Evolutionary conservation across 2,888 invertebrate genomes (phyloP).

Genomic region (Xestoiulus laeticollis): DNA sequence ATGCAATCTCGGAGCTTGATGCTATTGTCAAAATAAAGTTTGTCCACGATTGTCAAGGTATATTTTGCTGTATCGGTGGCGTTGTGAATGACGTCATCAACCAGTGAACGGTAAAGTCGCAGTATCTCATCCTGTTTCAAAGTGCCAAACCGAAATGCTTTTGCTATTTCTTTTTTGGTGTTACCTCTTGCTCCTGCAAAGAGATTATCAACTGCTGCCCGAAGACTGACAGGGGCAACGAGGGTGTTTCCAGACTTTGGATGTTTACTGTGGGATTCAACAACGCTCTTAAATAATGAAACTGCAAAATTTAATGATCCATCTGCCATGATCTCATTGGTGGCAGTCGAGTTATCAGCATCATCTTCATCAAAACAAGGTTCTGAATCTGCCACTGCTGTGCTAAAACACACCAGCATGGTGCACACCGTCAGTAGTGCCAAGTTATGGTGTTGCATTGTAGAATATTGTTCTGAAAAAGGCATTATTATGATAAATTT

Average conservation of each 20-base stretch:
- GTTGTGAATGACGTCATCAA: background rate
- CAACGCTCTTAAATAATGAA: background rate
- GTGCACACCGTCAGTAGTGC: background rate
- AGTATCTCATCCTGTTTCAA: background rate
- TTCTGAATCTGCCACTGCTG: background rate
- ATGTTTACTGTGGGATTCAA: background rate
- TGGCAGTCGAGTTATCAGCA: background rate
- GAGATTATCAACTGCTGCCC: background rate
- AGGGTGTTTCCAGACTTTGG: background rate
- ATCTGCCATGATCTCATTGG: background rate
- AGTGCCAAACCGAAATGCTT: background rate
- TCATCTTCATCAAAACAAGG: background rate
- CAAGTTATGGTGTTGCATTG: too few relatives aligned
- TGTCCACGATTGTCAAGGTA: conserved; percentile 76
- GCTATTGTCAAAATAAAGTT: conserved; percentile 72
- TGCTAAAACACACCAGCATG: background rate
- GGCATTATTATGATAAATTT: too few relatives aligned
- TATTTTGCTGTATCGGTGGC: conserved; percentile 62
- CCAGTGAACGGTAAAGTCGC: background rate
- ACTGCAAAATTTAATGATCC: background rate
- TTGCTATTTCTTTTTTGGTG: background rate
- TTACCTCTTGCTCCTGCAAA: background rate
- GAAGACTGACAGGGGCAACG: background rate
- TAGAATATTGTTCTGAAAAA: too few relatives aligned
- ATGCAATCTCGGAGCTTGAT: conserved; percentile 53